These are phyloP conservation scores for Istiophorus platypterus DNA, from an alignment of 2,113 vertebrate species.

Conservation along the genomic window DNA sequence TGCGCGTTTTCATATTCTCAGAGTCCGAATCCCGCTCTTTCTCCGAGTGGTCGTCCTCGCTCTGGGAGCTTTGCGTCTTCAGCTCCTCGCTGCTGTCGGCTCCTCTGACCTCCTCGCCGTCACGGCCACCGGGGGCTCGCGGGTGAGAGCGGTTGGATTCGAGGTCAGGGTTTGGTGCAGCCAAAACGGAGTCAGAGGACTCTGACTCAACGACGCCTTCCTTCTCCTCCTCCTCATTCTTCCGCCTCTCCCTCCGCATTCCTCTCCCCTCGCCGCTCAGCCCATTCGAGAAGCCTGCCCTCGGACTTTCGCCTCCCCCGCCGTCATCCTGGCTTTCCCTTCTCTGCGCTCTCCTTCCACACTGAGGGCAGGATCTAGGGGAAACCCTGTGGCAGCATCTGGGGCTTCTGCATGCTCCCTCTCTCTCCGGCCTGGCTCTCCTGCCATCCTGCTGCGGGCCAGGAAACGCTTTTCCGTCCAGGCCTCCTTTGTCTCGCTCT, in stretches of 20 bases:
- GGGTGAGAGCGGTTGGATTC: slow-evolving; percentile 22
- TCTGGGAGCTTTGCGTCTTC: slow-evolving; percentile 21
- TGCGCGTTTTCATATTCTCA: background rate
- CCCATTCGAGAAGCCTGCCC: background rate
- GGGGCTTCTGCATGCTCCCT: slow-evolving; percentile 29
- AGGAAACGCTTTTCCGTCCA: slow-evolving; percentile 27
- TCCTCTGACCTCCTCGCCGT: slow-evolving; percentile 4
- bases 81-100: slow-evolving; percentile 6
- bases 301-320: slow-evolving; percentile 18
- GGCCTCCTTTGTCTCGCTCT: slow-evolving; percentile 60
- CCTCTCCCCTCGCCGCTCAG: slow-evolving; percentile 21
- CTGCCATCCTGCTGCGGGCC: slow-evolving; percentile 25
- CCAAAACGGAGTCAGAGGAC: slow-evolving; percentile 10
- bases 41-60: slow-evolving; percentile 5
- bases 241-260: slow-evolving; percentile 47
- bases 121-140: slow-evolving; percentile 26
- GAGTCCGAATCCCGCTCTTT: slow-evolving; percentile 19
- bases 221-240: slow-evolving; percentile 48
- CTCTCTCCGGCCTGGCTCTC: slow-evolving; percentile 33
- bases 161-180: slow-evolving; percentile 38
- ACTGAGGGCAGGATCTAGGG: slow-evolving; percentile 45
- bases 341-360: slow-evolving; percentile 28
- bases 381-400: slow-evolving; percentile 42
- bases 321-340: slow-evolving; percentile 35
- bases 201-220: background rate